Percentiles rank a stretch among this genome's conserved stretches.
phyloP scores from a whole-genome alignment of 2,797 vertebrate genomes.

The Selene dorsalis region DNA sequence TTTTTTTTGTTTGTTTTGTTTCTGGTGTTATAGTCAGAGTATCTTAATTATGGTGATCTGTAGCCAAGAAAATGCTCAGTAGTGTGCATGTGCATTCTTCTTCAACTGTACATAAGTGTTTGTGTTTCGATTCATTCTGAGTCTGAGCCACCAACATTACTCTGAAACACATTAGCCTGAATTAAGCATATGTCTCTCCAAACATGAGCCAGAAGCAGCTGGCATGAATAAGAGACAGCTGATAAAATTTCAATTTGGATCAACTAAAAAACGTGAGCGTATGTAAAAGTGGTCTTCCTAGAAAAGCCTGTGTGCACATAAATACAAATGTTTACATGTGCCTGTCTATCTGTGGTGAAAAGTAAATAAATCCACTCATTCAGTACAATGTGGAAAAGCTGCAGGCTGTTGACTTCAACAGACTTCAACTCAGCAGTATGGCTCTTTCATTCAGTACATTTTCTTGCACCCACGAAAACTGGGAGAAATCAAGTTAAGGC shows the following conservation, averaged over 20 bases:
- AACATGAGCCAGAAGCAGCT: constrained; percentile 40
- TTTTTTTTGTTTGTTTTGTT: too few species aligned
- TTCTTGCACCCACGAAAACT: constrained; percentile 22
- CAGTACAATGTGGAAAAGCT: constrained; percentile 41
- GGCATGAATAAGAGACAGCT: constrained; percentile 49
- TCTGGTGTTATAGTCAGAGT: too few species aligned
- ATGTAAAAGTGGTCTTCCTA: constrained; percentile 2
- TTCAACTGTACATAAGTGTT: constrained; percentile 1
- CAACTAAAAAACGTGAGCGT: constrained; percentile 30
- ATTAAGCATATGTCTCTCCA: constrained; percentile 40
- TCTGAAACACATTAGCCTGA: constrained; percentile 47
- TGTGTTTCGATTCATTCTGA: constrained; percentile 23
- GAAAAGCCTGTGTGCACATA: background rate
- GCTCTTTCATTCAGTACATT: constrained; percentile 34
- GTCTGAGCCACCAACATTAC: constrained; percentile 5
- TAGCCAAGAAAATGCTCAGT: too few species aligned
- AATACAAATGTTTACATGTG: constrained; percentile 51
- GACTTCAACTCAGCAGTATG: constrained; percentile 12
- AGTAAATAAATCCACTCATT: constrained; percentile 20
- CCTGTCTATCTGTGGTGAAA: constrained; percentile 16
- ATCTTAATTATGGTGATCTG: too few species aligned
- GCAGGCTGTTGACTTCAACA: constrained; percentile 45
- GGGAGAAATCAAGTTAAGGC: constrained; percentile 9
- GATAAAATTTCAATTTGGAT: constrained; percentile 32
- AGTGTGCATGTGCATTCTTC: background rate